Evolutionary conservation across 2,113 vertebrate genomes (phyloP).

Genomic region (Sardina pilchardus): DNA sequence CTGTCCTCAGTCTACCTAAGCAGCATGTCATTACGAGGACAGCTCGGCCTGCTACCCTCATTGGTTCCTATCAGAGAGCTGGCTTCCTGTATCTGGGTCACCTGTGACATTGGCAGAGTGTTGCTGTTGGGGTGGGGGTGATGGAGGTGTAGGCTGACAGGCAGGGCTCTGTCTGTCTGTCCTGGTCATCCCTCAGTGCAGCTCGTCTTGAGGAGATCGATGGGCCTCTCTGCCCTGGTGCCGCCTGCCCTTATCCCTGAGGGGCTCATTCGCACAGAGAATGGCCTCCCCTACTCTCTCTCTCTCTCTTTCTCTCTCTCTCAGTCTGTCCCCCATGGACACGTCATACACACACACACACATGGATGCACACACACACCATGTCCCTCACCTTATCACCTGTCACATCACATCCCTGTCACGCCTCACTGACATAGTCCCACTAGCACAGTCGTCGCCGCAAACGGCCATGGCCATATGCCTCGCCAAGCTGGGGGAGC

Average conservation of each 20-base stretch:
- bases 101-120: slow-evolving; percentile 40
- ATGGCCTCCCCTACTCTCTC: background rate
- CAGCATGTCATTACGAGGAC: background rate
- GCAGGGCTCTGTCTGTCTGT: background rate
- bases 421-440: slow-evolving; percentile 30
- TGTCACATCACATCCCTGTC: slow-evolving; percentile 47
- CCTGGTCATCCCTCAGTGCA: background rate
- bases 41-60: background rate
- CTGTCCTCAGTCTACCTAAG: background rate
- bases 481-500: background rate
- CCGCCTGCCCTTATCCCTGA: background rate
- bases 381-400: slow-evolving; percentile 23
- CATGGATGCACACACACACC: background rate
- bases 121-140: background rate
- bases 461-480: background rate
- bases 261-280: background rate
- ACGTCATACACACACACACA: background rate
- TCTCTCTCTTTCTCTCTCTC: background rate
- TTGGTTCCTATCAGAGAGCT: background rate
- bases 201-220: background rate
- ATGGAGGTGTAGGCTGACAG: background rate
- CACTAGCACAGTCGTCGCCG: background rate
- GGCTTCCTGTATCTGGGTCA: slow-evolving; percentile 28
- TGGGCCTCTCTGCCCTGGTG: background rate
- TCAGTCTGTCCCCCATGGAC: background rate